Evolutionary conservation across 2,888 invertebrate genomes (phyloP), one percentile per base, ranked within the genome.

Genomic region (Perithous albicinctus): DNA sequence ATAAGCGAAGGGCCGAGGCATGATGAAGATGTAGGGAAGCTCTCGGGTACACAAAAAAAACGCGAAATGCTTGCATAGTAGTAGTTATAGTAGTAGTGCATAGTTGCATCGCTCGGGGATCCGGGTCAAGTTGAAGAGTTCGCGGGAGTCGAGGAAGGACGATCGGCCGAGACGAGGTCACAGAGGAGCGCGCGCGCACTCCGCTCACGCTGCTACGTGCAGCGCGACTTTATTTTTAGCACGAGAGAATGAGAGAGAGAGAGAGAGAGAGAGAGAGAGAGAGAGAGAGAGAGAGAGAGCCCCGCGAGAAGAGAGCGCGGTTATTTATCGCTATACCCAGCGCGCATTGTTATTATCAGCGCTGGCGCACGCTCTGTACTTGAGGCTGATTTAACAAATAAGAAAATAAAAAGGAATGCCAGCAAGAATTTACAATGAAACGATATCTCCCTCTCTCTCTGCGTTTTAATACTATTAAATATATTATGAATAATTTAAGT

Each of bases 101-200:
- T n/a, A n/a, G 64, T 64, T 69, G 75, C 70, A 77, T 64, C 20
- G 77, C 73, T 73, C 38, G 72, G 64, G 83, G 84, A 88, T 86
- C 82, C 86, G 84, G 91, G 91, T 91, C 91, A 91, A 91, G 91
- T 90, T 91, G 90, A 91, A 90, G 89, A 90, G 90, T 89, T 90
- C 90, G 90, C 85, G 84, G 81, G 80, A 81, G 86, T 87, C 84
- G 88, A 87, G 87, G 87, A 90, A 89, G 89, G 89, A 90, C 89
- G 88, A 87, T 84, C 87, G 89, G 84, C 79, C 87, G 88, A 87
- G 87, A 85, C 88, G 90, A 91, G 91, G 90, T 89, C 89, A 87
- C 69, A 5, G 59, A 32, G 32, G 59, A 10, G 56, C 56, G 82
- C 84, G 85, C 86, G 84, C 67, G 35, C 23, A 20, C 32, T 29